A percentile compares a stretch with the other conserved stretches of the same genome.
Evolutionary conservation across 2,797 vertebrate genomes (phyloP).

Genomic region (Dryobates pubescens): DNA sequence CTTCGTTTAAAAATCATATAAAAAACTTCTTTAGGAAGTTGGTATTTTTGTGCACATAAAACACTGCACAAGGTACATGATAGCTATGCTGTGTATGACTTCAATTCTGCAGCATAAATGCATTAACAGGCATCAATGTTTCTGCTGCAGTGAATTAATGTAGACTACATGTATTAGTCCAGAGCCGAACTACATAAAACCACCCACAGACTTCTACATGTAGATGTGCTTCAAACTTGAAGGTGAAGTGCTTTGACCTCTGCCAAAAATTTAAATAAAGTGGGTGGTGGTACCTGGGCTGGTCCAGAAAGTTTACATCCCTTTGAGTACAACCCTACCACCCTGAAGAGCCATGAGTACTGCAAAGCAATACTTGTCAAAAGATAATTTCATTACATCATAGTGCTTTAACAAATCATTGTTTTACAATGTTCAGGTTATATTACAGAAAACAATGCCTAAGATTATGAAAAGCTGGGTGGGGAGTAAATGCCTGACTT

Average conservation of each 20-base stretch:
- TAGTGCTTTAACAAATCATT: rapidly evolving
- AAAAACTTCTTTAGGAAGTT: background rate
- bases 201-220: background rate
- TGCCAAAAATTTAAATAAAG: background rate
- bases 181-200: background rate
- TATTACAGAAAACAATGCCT: background rate
- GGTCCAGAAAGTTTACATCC: background rate
- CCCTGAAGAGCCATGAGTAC: background rate
- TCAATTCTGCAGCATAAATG: background rate
- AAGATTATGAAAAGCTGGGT: background rate
- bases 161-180: background rate
- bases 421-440: background rate
- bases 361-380: background rate
- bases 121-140: background rate
- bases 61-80: background rate
- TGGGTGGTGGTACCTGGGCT: rapidly evolving
- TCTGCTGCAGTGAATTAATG: background rate
- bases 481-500: background rate
- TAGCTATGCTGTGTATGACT: background rate
- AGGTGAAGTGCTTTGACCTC: background rate
- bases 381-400: background rate
- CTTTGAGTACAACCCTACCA: background rate
- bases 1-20: background rate
- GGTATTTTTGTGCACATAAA: background rate
- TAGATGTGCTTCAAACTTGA: background rate